Evolutionary conservation across 2,797 vertebrate genomes (phyloP).

Genomic region (Poeciliopsis infans): DNA sequence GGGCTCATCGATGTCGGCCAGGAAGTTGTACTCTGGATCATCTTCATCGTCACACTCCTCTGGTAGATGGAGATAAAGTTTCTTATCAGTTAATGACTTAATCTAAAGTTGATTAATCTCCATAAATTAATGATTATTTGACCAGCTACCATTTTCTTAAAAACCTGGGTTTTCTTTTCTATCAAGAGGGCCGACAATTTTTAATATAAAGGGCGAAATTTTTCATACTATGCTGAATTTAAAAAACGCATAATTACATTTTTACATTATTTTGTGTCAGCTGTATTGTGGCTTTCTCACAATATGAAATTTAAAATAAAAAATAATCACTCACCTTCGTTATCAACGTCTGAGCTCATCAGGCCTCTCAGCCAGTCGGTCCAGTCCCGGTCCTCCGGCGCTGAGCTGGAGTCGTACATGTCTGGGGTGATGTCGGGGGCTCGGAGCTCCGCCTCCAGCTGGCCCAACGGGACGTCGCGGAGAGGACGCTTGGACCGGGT

Average conservation of each 20-base stretch:
- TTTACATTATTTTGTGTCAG: too few relatives aligned
- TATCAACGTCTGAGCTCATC: slow-evolving; percentile 89
- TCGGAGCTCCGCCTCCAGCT: slow-evolving; percentile 90
- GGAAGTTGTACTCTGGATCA: slow-evolving; percentile 96
- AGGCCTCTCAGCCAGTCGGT: slow-evolving; percentile 92
- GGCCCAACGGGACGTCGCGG: slow-evolving; percentile 88
- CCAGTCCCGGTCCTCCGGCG: slow-evolving; percentile 91
- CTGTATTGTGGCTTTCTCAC: too few relatives aligned
- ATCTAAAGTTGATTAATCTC: too few relatives aligned
- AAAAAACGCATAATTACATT: too few relatives aligned
- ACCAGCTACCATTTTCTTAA: too few relatives aligned
- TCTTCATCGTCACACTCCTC: slow-evolving; percentile 96
- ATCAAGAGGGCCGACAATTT: too few relatives aligned
- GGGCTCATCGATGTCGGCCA: slow-evolving; percentile 92
- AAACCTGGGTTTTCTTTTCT: too few relatives aligned
- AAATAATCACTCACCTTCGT: slow-evolving; percentile 82
- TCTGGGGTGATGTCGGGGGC: slow-evolving; percentile 95
- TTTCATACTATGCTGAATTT: too few relatives aligned
- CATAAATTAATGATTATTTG: too few relatives aligned
- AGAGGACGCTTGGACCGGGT: slow-evolving; percentile 93
- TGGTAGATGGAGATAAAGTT: slow-evolving; percentile 41
- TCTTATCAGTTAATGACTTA: too few relatives aligned
- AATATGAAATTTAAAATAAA: too few relatives aligned
- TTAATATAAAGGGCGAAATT: too few relatives aligned
- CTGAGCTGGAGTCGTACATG: slow-evolving; percentile 88